These are phyloP conservation scores for Mormyrus proboscirostris DNA, from an alignment of 2,797 vertebrate species.

Conservation along the genomic window DNA sequence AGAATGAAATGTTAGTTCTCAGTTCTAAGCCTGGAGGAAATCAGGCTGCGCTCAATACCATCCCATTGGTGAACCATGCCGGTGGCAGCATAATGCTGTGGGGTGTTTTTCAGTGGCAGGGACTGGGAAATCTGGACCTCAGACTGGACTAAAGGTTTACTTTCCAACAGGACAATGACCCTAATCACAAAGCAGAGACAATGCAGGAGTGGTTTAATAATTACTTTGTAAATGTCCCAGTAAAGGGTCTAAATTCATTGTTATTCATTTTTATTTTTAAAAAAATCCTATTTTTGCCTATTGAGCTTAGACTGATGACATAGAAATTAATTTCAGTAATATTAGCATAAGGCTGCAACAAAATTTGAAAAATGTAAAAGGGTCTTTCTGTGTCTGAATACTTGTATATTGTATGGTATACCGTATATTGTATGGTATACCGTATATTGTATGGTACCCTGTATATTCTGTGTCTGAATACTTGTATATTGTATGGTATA, in stretches of 20 bases:
- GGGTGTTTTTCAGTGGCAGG: background rate
- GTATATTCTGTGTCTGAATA: no score
- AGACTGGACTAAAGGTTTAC: no score
- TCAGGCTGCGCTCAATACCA: background rate
- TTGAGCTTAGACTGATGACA: background rate
- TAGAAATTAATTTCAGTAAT: background rate
- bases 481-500: background rate
- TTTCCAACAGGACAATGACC: no score
- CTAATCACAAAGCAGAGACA: no score
- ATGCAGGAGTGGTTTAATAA: background rate
- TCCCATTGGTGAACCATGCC: background rate
- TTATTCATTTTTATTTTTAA: background rate
- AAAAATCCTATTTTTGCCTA: background rate
- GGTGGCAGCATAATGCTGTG: background rate
- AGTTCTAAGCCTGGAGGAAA: background rate
- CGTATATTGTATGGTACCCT: background rate
- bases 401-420: background rate
- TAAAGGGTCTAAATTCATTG: background rate
- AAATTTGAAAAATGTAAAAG: background rate
- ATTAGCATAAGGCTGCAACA: background rate
- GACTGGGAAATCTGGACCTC: no score
- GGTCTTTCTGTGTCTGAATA: background rate
- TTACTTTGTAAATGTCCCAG: background rate
- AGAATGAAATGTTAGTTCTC: background rate
- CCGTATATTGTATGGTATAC: background rate